Evolutionary conservation across 2,888 invertebrate species (phyloP).

Genomic region (Nasonovia ribisnigri): DNA sequence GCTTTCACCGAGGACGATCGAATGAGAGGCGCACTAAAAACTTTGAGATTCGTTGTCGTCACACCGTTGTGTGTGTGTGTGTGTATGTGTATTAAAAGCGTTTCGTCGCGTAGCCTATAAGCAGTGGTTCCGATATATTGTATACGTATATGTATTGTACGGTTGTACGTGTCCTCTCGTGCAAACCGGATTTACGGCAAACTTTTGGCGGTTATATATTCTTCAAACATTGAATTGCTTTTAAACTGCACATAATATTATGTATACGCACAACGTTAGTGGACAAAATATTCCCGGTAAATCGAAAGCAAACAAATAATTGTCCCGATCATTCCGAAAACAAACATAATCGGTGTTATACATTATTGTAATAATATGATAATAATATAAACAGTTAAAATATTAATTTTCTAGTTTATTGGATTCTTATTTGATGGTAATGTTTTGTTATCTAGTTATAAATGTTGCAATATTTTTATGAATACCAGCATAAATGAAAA

Average conservation of each 20-base stretch:
- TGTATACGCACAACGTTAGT: too few relatives aligned
- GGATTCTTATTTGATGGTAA: neutral
- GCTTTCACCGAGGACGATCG: neutral
- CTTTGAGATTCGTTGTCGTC: neutral
- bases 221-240: constrained; percentile 1
- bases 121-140: neutral
- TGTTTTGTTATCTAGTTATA: neutral
- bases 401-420: neutral
- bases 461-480: neutral
- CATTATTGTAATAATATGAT: neutral
- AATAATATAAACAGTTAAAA: neutral
- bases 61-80: neutral
- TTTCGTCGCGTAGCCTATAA: neutral
- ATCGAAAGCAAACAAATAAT: neutral
- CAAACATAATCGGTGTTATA: neutral
- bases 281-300: too few relatives aligned
- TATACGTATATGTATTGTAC: neutral
- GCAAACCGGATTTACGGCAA: neutral
- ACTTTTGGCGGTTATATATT: neutral
- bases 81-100: neutral
- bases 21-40: neutral
- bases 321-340: neutral
- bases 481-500: neutral
- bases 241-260: neutral
- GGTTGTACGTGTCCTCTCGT: neutral